A percentile compares a stretch with the other conserved stretches of the same genome.
Conservation (phyloP, 2,797 vertebrate genomes). For the Pristis pectinata region DNA sequence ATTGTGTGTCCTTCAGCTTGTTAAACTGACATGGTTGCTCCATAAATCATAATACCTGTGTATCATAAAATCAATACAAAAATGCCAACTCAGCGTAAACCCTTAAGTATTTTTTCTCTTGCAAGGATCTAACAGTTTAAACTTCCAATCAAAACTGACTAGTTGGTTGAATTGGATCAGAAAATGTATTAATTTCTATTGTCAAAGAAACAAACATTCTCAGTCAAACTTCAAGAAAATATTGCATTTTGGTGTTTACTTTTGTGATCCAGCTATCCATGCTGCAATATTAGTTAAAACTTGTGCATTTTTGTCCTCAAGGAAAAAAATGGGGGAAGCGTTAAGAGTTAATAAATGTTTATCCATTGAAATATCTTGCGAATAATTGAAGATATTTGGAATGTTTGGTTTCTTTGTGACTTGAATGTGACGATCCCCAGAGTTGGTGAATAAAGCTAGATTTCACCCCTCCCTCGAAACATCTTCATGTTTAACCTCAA, state of each 20-base stretch:
- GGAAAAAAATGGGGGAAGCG: conserved; percentile 74
- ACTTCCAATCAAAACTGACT: conserved; percentile 88
- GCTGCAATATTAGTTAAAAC: conserved; percentile 89
- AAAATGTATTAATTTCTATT: conserved; percentile 97
- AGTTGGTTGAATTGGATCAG: conserved; percentile 91
- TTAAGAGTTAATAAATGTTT: conserved; percentile 99
- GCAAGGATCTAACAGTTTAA: conserved; percentile 86
- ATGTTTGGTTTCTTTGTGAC: conserved; percentile 75
- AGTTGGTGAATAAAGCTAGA: conserved; percentile 63
- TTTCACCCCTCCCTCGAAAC: conserved; percentile 61
- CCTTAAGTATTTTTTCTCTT: conserved; percentile 81
- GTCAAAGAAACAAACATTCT: conserved; percentile 97
- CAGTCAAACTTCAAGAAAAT: conserved; percentile 82
- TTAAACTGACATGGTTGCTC: conserved; percentile 99
- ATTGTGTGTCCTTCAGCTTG: conserved; percentile 99
- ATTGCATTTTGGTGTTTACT: conserved; percentile 88
- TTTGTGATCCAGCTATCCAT: conserved; percentile 92
- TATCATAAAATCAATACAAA: conserved; percentile 99
- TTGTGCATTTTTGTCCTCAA: conserved; percentile 88
- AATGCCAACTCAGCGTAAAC: conserved; percentile 98
- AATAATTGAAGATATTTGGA: conserved; percentile 77
- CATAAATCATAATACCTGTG: conserved; percentile 99
- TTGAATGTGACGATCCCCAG: conserved; percentile 80
- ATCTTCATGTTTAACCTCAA: conserved; percentile 58
- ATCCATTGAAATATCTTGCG: conserved; percentile 99